Percentiles rank a stretch among this genome's conserved stretches.
phyloP scores from a whole-genome alignment of 2,888 invertebrate genomes.

The Drosophila siamana region DNA sequence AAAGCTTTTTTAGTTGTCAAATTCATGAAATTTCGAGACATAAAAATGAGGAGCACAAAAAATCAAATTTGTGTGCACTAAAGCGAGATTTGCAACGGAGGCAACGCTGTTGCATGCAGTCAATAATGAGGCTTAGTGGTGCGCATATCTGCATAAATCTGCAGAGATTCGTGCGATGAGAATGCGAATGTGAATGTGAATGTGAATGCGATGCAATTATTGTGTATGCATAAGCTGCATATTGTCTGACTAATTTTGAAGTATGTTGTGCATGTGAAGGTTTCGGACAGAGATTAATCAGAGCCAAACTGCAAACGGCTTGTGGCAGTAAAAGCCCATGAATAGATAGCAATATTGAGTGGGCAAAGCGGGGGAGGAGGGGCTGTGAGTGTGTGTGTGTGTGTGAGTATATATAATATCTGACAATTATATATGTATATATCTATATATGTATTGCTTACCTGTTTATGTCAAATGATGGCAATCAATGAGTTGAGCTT shows the following conservation, averaged over 20 bases:
- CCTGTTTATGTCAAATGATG: constrained; percentile 8
- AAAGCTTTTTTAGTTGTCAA: too few relatives aligned
- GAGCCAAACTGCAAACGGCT: neutral
- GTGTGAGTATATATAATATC: neutral
- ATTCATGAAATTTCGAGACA: too few relatives aligned
- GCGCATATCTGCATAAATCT: too few relatives aligned
- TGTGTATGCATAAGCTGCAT: constrained; percentile 1
- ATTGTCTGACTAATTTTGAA: constrained; percentile 1
- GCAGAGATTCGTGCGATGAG: neutral
- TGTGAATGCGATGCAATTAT: too few relatives aligned
- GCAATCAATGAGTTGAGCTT: neutral
- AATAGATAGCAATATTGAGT: neutral
- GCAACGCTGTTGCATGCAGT: neutral
- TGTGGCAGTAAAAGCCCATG: neutral
- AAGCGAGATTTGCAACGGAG: too few relatives aligned
- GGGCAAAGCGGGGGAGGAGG: neutral
- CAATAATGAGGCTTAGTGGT: neutral
- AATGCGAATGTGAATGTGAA: too few relatives aligned
- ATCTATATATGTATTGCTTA: neutral
- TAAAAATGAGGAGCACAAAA: too few relatives aligned
- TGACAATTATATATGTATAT: neutral
- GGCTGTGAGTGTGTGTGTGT: too few relatives aligned
- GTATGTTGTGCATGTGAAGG: neutral
- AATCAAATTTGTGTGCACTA: too few relatives aligned
- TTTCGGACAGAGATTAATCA: neutral